Evolutionary conservation across 2,888 invertebrate species (phyloP), one percentile per base, ranked within the genome.

Genomic region (Drosophila setosimentum): DNA sequence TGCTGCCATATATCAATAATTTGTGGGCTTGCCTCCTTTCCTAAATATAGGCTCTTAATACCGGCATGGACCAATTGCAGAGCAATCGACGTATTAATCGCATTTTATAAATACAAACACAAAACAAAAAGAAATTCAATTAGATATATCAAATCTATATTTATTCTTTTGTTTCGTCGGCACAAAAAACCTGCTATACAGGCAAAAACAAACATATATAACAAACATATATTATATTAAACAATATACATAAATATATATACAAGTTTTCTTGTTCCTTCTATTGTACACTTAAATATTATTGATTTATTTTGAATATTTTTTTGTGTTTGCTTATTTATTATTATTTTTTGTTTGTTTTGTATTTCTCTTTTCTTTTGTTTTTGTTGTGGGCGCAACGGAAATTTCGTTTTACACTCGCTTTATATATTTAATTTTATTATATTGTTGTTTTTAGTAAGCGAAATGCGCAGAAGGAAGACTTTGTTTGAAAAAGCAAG

Each of bases 361-460:
- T 53, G 59, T 57, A 35, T 45, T 48, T 67, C 48, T 62, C 57
- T 76, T 76, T 71, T 67, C 50, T 57, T 55, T 72, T 57, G 58
- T 57, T 72, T 58, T 66, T 70, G 66, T 67, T 79, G 76, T 75
- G 73, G 63, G 68, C 83, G 68, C 74, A 85, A 64, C 88, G 80
- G 80, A 84, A 87, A 84, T 82, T 89, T 82, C 73, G 72, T 74
- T 89, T 79, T 74, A 85, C 65, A 78, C 76, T 76, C 90, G 64
- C 73, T 82, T 72, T 70, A 78, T 84, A 87, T 80, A 89, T 68
- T 87, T 78, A 49, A 72, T 87, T 82, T 82, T 86, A 87, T 87
- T 87, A 82, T 84, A 71, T 74, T 77, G 76, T 80, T 78, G 70
- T 64, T 70, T 33, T 70, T 37, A 51, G 51, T 63, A 37, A 57